phyloP scores from a whole-genome alignment of 2,113 vertebrate species.

The Strix uralensis region DNA sequence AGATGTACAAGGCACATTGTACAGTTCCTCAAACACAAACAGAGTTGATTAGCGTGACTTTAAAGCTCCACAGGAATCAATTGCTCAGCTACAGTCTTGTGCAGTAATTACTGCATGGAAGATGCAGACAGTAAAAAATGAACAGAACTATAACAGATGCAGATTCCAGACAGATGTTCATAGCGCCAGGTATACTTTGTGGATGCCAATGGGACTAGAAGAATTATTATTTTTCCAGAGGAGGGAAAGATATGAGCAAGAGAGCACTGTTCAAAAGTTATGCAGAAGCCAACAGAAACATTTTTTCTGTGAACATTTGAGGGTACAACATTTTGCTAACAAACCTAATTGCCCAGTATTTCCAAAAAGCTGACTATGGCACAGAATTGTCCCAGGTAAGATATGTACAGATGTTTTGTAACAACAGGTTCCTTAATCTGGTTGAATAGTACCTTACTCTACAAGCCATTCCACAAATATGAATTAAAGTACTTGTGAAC shows the following conservation, averaged over 20 bases:
- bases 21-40: background rate
- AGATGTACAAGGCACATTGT: background rate
- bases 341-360: background rate
- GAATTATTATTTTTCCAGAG: background rate
- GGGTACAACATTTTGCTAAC: background rate
- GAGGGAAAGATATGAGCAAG: background rate
- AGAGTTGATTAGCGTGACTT: background rate
- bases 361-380: background rate
- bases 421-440: background rate
- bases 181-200: background rate
- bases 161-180: background rate
- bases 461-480: background rate
- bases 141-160: background rate
- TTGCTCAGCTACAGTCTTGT: background rate
- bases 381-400: background rate
- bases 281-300: background rate
- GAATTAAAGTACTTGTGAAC: background rate
- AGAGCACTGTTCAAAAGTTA: background rate
- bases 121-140: background rate
- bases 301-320: background rate
- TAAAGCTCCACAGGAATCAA: slow-evolving; percentile 22
- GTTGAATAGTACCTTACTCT: background rate
- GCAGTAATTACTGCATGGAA: slow-evolving; percentile 13
- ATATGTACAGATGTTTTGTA: background rate
- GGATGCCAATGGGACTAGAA: background rate